A percentile compares a stretch with the other conserved stretches of the same genome.
Evolutionary conservation across 2,888 invertebrate genomes (phyloP).

Genomic region (Scaptomyza reducta): DNA sequence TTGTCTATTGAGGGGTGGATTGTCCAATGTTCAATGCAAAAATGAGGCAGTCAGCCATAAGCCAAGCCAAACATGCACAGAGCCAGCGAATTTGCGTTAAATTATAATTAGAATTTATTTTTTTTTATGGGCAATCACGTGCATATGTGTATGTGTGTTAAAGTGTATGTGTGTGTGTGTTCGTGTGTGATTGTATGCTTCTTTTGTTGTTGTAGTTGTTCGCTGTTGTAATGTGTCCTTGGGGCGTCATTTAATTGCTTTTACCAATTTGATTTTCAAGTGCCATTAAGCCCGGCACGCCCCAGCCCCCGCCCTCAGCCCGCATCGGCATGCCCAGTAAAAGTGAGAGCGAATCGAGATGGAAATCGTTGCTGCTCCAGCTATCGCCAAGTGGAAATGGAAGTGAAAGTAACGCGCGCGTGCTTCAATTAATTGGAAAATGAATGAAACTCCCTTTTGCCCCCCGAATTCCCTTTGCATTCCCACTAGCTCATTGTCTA

Average conservation of each 20-base stretch:
- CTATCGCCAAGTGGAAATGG: constrained; percentile 32
- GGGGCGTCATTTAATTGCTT: constrained; percentile 84
- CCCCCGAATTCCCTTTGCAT: background rate
- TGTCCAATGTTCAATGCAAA: constrained; percentile 63
- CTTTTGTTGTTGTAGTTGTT: constrained; percentile 43
- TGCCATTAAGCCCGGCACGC: constrained; percentile 81
- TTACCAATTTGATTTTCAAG: constrained; percentile 83
- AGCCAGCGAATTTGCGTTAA: constrained; percentile 73
- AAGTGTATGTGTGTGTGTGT: constrained; percentile 26
- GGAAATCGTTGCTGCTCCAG: constrained; percentile 24
- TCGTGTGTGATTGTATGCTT: constrained; percentile 33
- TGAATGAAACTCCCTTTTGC: constrained; percentile 66
- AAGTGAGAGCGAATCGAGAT: constrained; percentile 66
- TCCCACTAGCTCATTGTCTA: constrained; percentile 63
- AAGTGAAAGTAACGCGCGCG: constrained; percentile 76
- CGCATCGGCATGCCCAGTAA: constrained; percentile 63
- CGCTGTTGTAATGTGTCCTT: constrained; percentile 83
- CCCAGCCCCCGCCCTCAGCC: constrained; percentile 33
- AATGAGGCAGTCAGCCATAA: constrained; percentile 63
- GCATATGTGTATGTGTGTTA: constrained; percentile 42
- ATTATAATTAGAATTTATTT: constrained; percentile 82
- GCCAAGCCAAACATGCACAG: constrained; percentile 25
- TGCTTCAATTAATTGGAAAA: constrained; percentile 82
- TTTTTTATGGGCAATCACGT: constrained; percentile 80
- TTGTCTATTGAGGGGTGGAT: constrained; percentile 53